These are phyloP conservation scores for Seira sanloemensis DNA, from an alignment of 2,888 invertebrate genomes.

Conservation along the genomic window DNA sequence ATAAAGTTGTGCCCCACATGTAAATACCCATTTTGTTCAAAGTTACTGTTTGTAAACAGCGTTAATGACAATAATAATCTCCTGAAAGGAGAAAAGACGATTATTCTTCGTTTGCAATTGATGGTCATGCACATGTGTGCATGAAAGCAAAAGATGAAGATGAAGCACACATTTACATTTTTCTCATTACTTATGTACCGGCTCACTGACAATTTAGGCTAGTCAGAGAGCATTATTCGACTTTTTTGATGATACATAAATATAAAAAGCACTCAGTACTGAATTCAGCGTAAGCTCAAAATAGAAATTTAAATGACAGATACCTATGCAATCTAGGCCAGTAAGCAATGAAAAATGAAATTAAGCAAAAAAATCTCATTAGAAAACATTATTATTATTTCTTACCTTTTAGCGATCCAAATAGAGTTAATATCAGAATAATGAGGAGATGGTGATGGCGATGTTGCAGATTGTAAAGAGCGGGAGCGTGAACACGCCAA, in stretches of 20 bases:
- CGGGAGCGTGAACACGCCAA: conserved; percentile 36
- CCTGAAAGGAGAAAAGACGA: conserved; percentile 28
- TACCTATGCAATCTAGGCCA: background rate
- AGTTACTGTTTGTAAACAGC: background rate
- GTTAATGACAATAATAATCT: conserved; percentile 31
- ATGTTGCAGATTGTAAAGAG: background rate
- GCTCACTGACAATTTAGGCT: background rate
- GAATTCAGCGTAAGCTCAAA: background rate
- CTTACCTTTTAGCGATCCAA: conserved; percentile 60
- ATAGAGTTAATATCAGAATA: conserved; percentile 39
- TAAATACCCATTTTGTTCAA: background rate
- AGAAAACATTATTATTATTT: conserved; percentile 3
- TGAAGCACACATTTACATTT: background rate
- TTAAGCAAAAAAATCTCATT: background rate
- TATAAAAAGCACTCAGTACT: background rate
- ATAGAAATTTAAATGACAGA: background rate
- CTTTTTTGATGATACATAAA: background rate
- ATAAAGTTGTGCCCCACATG: background rate
- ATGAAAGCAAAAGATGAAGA: background rate
- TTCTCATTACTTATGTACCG: background rate
- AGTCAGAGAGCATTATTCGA: background rate
- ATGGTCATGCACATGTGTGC: background rate
- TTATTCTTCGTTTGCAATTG: conserved; percentile 31
- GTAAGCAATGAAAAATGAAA: background rate
- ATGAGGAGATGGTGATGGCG: conserved; percentile 30